phyloP scores from a whole-genome alignment of 2,888 invertebrate genomes.

The Marasmarcha lunaedactyla region DNA sequence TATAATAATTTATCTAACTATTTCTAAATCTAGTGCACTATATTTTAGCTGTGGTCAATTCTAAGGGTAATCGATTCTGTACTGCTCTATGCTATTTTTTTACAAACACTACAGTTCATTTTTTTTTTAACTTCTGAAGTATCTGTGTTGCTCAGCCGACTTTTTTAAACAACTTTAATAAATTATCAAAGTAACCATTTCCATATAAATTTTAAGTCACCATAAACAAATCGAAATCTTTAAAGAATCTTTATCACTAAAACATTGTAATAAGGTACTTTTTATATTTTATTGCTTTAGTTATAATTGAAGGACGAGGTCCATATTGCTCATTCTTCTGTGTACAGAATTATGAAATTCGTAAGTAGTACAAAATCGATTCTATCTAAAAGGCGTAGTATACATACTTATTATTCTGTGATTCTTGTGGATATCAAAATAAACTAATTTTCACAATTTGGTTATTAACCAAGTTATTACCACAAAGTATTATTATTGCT shows the following conservation, averaged over 20 bases:
- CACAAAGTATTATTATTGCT: constrained; percentile 68
- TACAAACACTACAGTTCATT: too few species aligned
- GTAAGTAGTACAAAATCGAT: constrained; percentile 24
- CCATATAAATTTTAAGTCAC: too few species aligned
- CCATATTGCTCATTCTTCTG: too few species aligned
- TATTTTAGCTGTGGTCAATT: constrained; percentile 64
- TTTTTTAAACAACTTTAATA: too few species aligned
- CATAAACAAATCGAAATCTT: too few species aligned
- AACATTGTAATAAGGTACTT: not conserved
- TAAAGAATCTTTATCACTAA: constrained; percentile 11
- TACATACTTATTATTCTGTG: constrained; percentile 22
- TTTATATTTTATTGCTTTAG: too few species aligned
- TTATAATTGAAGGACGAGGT: too few species aligned
- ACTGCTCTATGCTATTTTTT: too few species aligned
- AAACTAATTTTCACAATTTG: constrained; percentile 44
- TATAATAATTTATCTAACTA: constrained; percentile 65
- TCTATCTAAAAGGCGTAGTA: constrained; percentile 49
- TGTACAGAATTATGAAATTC: not conserved
- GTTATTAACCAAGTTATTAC: constrained; percentile 39
- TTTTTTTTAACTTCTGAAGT: too few species aligned
- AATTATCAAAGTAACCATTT: too few species aligned
- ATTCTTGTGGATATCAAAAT: constrained; percentile 55
- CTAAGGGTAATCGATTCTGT: constrained; percentile 38
- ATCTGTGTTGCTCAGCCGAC: too few species aligned
- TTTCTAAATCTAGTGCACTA: constrained; percentile 63